A percentile compares a stretch with the other conserved stretches of the same genome.
These are phyloP conservation scores for Porites divaricata DNA, from an alignment of 92 coral and sea anemone genomes.

Conservation along the genomic window DNA sequence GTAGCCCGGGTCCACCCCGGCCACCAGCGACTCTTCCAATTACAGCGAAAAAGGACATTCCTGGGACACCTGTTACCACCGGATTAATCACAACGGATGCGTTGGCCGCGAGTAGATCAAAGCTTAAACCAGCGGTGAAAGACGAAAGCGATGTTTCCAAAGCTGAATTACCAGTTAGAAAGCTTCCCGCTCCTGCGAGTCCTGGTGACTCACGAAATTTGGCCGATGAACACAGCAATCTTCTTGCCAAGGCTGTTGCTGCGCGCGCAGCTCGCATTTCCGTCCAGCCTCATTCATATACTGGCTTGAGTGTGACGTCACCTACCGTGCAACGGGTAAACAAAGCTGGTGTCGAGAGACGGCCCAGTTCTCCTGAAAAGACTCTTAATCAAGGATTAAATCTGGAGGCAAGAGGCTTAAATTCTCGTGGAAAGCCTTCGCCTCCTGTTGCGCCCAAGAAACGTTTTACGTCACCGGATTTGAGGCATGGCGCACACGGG, in stretches of 20 bases:
- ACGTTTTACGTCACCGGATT: constrained; percentile 43
- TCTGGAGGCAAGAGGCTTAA: constrained; percentile 1
- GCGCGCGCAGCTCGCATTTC: constrained; percentile 91
- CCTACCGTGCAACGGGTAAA: constrained; percentile 29
- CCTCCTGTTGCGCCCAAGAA: constrained; percentile 92
- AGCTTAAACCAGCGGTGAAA: constrained; percentile 56
- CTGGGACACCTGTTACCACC: constrained; percentile 71
- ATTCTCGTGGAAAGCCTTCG: constrained; percentile 54
- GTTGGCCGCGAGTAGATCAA: constrained; percentile 67
- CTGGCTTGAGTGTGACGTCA: constrained; percentile 1
- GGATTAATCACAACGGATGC: constrained; percentile 83
- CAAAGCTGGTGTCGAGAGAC: constrained; percentile 36
- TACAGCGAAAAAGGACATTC: constrained; percentile 38
- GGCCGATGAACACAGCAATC: constrained; percentile 66
- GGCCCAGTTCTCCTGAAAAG: constrained; percentile 21
- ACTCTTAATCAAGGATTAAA: constrained; percentile 2
- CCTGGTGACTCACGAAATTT: constrained; percentile 39
- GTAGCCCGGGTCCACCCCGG: constrained; percentile 52
- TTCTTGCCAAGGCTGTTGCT: constrained; percentile 89
- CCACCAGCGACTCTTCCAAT: constrained; percentile 53
- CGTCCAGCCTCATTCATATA: constrained; percentile 27
- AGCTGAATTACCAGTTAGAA: constrained; percentile 44
- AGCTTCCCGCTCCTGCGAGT: constrained; percentile 40
- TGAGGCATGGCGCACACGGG: constrained; percentile 14
- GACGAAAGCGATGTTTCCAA: constrained; percentile 44